Evolutionary conservation across 2,113 vertebrate genomes (phyloP), one percentile per base, ranked within the genome.

Genomic region (Conger conger): DNA sequence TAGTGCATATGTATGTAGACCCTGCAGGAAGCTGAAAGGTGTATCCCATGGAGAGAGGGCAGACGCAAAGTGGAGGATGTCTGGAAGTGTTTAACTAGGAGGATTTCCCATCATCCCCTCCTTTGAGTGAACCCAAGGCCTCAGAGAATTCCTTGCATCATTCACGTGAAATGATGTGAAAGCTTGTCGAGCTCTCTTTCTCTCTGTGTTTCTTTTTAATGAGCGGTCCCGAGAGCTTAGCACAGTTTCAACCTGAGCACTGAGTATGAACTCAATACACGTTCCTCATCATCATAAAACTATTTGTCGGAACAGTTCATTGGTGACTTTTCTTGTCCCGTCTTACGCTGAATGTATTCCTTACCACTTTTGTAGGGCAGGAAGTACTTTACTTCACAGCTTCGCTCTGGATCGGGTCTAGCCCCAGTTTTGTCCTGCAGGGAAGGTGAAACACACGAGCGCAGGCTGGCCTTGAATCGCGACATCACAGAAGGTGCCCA

Each of bases 41-140:
- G 79, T 50, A 38, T n/a, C 57, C 57, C 57, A 20, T 27, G 57
- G 20, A 45, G 78, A n/a, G 27, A 57, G 76, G 23, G 53, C 63
- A 54, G 45, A 37, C 84, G 60, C 77, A 81, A 18, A 27, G 57
- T 63, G 18, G 18, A 63, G 57, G 18, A 63, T 27, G 15, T 81
- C 84, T 87, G 81, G 60, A 79, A 83, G 81, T 84, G 76, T 40
- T 84, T 76, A 83, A 76, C 78, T 35, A 79, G 80, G 45, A 85
- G 63, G 68, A 77, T 83, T 86, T 81, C 79, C 45, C 60, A 86
- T 84, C 40, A 84, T 81, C 82, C 82, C 54, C 23, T 53, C 68
- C 73, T 80, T 33, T 60, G 78, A 76, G 63, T 27, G 38, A 73
- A 33, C 57, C 23, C 17, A 13, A 73, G 27, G 68, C 68, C 68